Evolutionary conservation across 2,113 vertebrate species (phyloP).

Genomic region (Pygathrix nemaeus): DNA sequence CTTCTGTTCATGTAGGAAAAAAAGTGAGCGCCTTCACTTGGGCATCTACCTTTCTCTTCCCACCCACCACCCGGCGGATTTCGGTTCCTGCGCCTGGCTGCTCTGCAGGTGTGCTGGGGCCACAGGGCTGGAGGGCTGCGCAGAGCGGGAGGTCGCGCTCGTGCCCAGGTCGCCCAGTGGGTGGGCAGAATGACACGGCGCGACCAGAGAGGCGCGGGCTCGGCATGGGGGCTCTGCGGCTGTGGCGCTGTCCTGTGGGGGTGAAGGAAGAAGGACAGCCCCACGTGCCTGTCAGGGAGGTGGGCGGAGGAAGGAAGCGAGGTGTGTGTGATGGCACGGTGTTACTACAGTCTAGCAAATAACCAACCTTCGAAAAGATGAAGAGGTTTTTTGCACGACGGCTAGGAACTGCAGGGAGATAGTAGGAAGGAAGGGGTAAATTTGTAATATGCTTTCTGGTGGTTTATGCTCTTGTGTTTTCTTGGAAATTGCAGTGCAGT

Average conservation of each 20-base stretch:
- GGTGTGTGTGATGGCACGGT: neutral
- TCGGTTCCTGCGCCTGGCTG: neutral
- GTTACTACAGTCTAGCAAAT: neutral
- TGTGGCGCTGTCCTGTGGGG: neutral
- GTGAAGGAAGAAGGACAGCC: neutral
- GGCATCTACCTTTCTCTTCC: neutral
- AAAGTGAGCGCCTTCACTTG: rapidly evolving
- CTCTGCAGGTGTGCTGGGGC: neutral
- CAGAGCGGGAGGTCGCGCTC: neutral
- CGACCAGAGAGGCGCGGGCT: neutral
- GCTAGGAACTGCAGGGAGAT: constrained; percentile 42
- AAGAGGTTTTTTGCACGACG: neutral
- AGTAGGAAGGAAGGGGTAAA: constrained; percentile 64
- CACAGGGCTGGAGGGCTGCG: neutral
- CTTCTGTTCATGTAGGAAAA: neutral
- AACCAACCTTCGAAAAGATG: neutral
- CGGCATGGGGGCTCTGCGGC: neutral
- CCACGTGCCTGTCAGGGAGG: neutral
- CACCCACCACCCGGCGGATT: neutral
- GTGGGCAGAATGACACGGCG: neutral
- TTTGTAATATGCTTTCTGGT: constrained; percentile 68
- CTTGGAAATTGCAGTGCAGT: constrained; percentile 82
- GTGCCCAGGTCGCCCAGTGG: neutral
- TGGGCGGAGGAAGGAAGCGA: constrained; percentile 28
- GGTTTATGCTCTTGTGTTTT: constrained; percentile 82